Conservation (phyloP, 2,113 vertebrate species). For the Cromileptes altivelis region DNA sequence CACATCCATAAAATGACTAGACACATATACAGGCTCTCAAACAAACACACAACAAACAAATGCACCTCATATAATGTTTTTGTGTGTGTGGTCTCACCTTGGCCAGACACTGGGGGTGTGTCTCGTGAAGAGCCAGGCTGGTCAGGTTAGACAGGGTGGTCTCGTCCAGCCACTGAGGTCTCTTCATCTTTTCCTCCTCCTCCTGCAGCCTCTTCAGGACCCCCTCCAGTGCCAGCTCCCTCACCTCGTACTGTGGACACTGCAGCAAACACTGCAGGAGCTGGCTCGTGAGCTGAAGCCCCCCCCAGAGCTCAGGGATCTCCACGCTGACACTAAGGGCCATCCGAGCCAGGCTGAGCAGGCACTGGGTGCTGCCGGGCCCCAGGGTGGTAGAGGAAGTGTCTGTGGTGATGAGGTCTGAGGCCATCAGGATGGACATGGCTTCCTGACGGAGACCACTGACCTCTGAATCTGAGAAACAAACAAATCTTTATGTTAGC, state of each 20-base stretch:
- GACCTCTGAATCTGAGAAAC: conserved; percentile 80
- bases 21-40: neutral
- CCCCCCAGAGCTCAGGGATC: conserved; percentile 62
- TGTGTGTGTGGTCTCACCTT: conserved; percentile 85
- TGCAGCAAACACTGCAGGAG: conserved; percentile 82
- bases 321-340: conserved; percentile 73
- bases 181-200: conserved; percentile 16
- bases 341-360: conserved; percentile 90
- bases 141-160: conserved; percentile 83
- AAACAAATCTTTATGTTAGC: neutral
- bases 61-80: conserved; percentile 20
- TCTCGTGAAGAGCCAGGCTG: conserved; percentile 87
- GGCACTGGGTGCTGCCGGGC: conserved; percentile 90
- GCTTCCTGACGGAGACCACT: conserved; percentile 84
- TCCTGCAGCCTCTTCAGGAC: conserved; percentile 81
- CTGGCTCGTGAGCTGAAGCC: neutral
- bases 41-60: conserved; percentile 54
- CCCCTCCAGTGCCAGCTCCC: conserved; percentile 85
- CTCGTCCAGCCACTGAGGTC: conserved; percentile 68
- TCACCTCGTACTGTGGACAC: conserved; percentile 89
- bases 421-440: conserved; percentile 81
- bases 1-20: conserved; percentile 35
- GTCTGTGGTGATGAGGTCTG: conserved; percentile 83
- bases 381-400: conserved; percentile 56
- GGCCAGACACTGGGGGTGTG: conserved; percentile 89